Evolutionary conservation across 2,113 vertebrate species (phyloP).

Genomic region (Xenopus tropicalis): UCB_Xtro_10.0 CM004445.2:139666001-139666500

Average conservation of each 20-base stretch:
- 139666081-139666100: neutral
- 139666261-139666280: constrained; percentile 15
- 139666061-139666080: constrained; percentile 13
- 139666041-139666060: constrained; percentile 18
- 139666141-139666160: constrained; percentile 5
- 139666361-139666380: constrained; percentile 9
- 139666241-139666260: constrained; percentile 1
- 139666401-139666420: too few species aligned
- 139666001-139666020: constrained; percentile 9
- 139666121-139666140: constrained; percentile 15
- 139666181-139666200: constrained; percentile 14
- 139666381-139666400: neutral
- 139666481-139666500: too few species aligned
- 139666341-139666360: constrained; percentile 13
- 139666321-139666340: constrained; percentile 13
- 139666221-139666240: constrained; percentile 1
- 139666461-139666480: too few species aligned
- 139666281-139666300: constrained; percentile 9
- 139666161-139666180: too few species aligned
- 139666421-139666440: too few species aligned
- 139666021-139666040: too few species aligned
- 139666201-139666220: constrained; percentile 15
- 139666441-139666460: too few species aligned
- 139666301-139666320: constrained; percentile 12
- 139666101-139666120: too few species aligned